Evolutionary conservation across 2,888 invertebrate genomes (phyloP), one percentile per base, ranked within the genome.

Genomic region (Lacanobia wlatinum): DNA sequence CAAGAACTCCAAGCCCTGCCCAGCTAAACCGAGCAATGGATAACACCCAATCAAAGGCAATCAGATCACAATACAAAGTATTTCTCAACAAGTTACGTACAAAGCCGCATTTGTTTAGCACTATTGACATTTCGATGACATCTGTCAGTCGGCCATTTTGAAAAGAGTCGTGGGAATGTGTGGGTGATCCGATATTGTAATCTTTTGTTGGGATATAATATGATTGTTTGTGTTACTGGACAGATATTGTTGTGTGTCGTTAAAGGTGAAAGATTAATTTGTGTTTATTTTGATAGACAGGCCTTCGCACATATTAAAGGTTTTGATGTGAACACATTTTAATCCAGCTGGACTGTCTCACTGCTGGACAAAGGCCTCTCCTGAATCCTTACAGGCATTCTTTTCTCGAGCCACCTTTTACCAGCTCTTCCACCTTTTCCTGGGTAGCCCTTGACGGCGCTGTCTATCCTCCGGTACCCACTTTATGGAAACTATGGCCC

Each of bases 101-200:
- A 86, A 81, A 82, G 79, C 73, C 60, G 56, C 60, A 55, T 82
- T 86, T 84, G 85, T 87, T 80, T 85, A 81, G 53, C 72, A 77
- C 60, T 83, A 87, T 87, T 84, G 87, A 87, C 86, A 82, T 82
- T 82, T 76, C 40, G 83, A 86, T 87, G 87, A 87, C 87, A 85
- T 85, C 84, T 82, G 82, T 86, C 85, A 56, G 64, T 65, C 69
- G 56, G 78, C 65, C 72, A 74, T 76, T 55, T 73, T 74, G 69
- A 72, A 70, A 72, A 84, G 74, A 73, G 67, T 70, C 83, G 84
- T 85, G 85, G 79, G 85, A 84, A 83, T 72, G 75, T 60, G 73
- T 80, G 83, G 83, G 83, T 74, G 75, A 70, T 69, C 50, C 48
- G 80, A 40, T 66, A 74, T 73, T 81, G 70, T 84, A 70, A 76